Conservation (phyloP, 2,113 vertebrate species). For the Cyrtonyx montezumae region DNA sequence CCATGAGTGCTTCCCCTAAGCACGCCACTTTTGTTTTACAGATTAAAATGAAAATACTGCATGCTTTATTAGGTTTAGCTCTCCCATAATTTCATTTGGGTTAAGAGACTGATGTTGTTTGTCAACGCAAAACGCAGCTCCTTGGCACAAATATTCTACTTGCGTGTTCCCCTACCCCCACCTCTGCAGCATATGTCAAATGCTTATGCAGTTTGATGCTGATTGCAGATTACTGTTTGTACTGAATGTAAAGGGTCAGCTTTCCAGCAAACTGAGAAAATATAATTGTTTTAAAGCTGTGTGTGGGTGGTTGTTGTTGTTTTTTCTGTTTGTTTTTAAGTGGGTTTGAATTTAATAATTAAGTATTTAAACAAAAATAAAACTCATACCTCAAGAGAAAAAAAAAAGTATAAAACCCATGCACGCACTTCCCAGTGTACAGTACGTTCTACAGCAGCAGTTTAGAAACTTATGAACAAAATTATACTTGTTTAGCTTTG, state of each 20-base stretch:
- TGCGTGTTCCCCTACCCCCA: not conserved
- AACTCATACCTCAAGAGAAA: not conserved
- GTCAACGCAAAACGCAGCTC: conserved; percentile 43
- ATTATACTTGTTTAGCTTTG: conserved; percentile 1
- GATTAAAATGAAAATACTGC: conserved; percentile 42
- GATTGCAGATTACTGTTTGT: conserved; percentile 46
- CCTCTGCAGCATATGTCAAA: conserved; percentile 7
- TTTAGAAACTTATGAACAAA: conserved; percentile 18
- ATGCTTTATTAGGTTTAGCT: conserved; percentile 47
- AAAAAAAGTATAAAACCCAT: not conserved
- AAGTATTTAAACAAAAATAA: not conserved
- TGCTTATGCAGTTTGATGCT: conserved; percentile 19
- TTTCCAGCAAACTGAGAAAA: conserved; percentile 20
- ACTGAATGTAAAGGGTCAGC: not conserved
- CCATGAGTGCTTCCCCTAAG: not conserved
- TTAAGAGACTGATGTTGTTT: conserved; percentile 26
- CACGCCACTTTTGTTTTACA: conserved; percentile 28
- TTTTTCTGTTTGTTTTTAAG: not conserved
- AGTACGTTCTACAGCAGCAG: not conserved
- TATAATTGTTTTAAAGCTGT: not conserved
- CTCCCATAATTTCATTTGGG: conserved; percentile 8
- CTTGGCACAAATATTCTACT: conserved; percentile 16
- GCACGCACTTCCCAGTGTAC: not conserved
- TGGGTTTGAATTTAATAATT: not conserved
- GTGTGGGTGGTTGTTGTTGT: not conserved